These are phyloP conservation scores for Ascidia mentula DNA, from an alignment of 23 tunicate genomes.

Conservation along the genomic window DNA sequence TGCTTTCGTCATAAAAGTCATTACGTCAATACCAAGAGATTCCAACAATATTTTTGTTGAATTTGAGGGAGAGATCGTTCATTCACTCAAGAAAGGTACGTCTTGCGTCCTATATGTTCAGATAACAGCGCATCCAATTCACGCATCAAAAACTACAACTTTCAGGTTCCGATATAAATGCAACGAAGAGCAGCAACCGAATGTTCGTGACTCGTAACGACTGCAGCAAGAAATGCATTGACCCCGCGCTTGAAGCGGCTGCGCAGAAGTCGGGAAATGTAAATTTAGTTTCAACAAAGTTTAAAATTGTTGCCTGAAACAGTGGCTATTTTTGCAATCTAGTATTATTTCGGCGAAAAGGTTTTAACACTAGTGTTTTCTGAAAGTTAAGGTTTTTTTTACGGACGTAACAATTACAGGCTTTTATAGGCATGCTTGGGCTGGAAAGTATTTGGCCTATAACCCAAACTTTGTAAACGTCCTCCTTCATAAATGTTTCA, in stretches of 20 bases:
- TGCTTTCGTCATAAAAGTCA: conserved; percentile 31
- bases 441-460: too few species aligned
- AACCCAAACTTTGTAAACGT: too few species aligned
- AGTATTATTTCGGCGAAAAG: too few species aligned
- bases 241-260: conserved; percentile 17
- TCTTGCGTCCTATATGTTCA: too few species aligned
- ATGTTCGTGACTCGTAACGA: conserved; percentile 30
- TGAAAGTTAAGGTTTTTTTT: too few species aligned
- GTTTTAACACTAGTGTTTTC: too few species aligned
- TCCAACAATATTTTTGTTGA: neutral
- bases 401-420: too few species aligned
- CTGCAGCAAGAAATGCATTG: conserved; percentile 22
- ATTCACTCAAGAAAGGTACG: conserved; percentile 30
- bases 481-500: too few species aligned
- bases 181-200: neutral
- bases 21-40: neutral
- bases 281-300: too few species aligned
- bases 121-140: neutral
- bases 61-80: conserved; percentile 16
- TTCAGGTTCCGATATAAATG: neutral
- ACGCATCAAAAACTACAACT: neutral
- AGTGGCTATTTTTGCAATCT: too few species aligned
- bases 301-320: too few species aligned
- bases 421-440: too few species aligned
- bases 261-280: conserved; percentile 2